Evolutionary conservation across 30 jellyfish, hydroid and myxozoan species (phyloP), one percentile per base, ranked within the genome.

Genomic region (Rhopilema esculentum): DNA sequence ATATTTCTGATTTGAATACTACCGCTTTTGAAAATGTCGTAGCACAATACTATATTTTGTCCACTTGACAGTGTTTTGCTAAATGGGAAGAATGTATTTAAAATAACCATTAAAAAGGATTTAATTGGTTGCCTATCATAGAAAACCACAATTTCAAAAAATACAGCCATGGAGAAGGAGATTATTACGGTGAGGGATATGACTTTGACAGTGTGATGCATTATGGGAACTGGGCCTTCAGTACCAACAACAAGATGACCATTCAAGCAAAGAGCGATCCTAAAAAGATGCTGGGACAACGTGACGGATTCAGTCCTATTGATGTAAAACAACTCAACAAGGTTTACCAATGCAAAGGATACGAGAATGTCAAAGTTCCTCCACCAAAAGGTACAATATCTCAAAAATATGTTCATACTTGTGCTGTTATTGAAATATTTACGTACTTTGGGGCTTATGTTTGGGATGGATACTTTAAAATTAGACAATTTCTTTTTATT

Each of bases 141-240:
- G 87, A 28, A 16, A 88, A 79, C 21, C 76, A 79, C 80, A 88
- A 88, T 84, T 88, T 88, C 84, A 71, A 80, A 84, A 88, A 79
- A 62, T 88, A 88, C 85, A 79, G 90, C 66, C 96, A 88, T 67
- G 96, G 96, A 2, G 88, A 68, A 31, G 96, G 88, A 29, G 96
- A 88, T 72, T 88, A 88, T 52, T 88, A 80, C 25, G 91, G 91
- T 20, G 96, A 88, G 65, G 50, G 79, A 0, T 88, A 88, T 48
- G 96, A 88, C 48, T 80, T 25, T 24, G 90, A 88, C 89, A 88
- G 96, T 71, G 91, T 88, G 0, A 88, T 88, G 96, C 96, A 88
- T 26, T 88, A 88, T 63, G 89, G 91, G 9, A 88, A 88, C 84
- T 88, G 90, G 89, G 91, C 88, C 0, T 88, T 88, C 88, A 80